These are phyloP conservation scores for Aphis craccivora DNA, from an alignment of 1,140 invertebrate species.

Conservation along the genomic window DNA sequence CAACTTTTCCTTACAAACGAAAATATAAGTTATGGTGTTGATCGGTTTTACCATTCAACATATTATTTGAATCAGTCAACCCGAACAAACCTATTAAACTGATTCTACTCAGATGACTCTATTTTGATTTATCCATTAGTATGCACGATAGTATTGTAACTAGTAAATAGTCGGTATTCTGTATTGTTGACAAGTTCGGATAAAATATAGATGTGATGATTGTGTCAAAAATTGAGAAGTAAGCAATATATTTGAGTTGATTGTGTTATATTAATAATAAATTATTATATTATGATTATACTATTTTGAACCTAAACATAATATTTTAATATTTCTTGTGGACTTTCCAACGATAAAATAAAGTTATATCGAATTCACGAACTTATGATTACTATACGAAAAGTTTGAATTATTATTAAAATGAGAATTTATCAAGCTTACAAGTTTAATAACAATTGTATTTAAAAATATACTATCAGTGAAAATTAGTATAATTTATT, in stretches of 20 bases:
- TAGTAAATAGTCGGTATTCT: not conserved
- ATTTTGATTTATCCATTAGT: constrained; percentile 30
- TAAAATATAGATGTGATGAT: not conserved
- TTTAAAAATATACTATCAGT: no score
- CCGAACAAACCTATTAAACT: not conserved
- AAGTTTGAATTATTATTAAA: no score
- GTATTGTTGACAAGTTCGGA: not conserved
- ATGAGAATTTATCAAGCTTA: no score
- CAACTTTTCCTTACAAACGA: not conserved
- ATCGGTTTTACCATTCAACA: not conserved
- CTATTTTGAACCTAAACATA: no score
- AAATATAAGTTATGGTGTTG: not conserved
- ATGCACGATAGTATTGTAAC: no score
- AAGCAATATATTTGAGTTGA: not conserved
- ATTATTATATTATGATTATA: no score
- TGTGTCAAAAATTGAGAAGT: not conserved
- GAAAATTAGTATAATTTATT: no score
- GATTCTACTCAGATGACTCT: not conserved
- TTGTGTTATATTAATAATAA: not conserved
- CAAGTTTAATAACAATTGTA: no score
- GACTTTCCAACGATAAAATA: no score
- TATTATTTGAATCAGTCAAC: not conserved
- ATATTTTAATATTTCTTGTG: no score
- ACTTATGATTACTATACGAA: no score
- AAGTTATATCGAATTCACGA: no score